Conservation (phyloP, 2,113 vertebrate species). For the Pangasianodon gigas region DNA sequence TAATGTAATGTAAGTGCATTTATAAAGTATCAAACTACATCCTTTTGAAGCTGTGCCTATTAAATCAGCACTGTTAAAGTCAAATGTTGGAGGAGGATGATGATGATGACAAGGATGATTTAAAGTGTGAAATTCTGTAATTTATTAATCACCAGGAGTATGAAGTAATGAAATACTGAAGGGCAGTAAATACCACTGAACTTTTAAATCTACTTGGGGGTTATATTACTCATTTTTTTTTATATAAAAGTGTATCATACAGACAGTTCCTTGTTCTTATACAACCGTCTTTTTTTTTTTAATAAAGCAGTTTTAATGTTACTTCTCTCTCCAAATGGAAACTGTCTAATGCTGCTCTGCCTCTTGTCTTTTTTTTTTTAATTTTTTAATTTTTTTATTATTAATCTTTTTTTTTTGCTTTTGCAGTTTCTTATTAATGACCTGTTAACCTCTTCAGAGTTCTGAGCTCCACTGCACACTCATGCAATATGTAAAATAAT, state of each 20-base stretch:
- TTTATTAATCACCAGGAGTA: conserved; percentile 63
- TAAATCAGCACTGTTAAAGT: background rate
- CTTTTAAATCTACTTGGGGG: conserved; percentile 58
- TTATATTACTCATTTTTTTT: background rate
- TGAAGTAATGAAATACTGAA: conserved; percentile 49
- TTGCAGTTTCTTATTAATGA: background rate
- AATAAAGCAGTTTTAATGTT: conserved; percentile 1
- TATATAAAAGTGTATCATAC: background rate
- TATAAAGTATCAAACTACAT: background rate
- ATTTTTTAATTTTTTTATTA: too few relatives aligned
- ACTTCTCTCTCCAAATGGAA: background rate
- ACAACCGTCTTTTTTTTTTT: background rate
- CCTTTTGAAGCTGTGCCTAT: background rate
- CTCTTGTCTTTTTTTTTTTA: background rate
- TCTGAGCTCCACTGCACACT: background rate
- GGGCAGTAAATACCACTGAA: conserved; percentile 55
- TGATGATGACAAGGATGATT: background rate
- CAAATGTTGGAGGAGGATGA: background rate
- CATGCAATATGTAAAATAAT: background rate
- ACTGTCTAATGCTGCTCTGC: conserved; percentile 4
- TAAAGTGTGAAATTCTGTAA: conserved; percentile 42
- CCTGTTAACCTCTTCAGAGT: background rate
- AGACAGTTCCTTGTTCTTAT: background rate
- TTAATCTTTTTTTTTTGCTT: background rate
- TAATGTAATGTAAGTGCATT: background rate